phyloP scores from a whole-genome alignment of 1,140 invertebrate species.

The Euwallacea similis region DNA sequence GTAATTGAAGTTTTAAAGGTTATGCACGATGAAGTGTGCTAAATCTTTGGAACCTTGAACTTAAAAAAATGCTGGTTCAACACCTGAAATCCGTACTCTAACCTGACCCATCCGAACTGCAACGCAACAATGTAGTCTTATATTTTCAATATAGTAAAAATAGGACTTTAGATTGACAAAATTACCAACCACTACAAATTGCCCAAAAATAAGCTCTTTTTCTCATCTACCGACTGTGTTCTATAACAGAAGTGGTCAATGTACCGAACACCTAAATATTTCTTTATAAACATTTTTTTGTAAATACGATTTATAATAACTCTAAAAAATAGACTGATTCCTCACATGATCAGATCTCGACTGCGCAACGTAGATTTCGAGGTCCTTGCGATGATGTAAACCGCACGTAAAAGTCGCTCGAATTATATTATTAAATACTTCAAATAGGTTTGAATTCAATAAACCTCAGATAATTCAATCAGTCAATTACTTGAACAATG shows the following conservation, averaged over 20 bases:
- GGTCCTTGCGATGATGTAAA: too few species aligned
- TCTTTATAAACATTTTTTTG: neutral
- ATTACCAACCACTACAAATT: conserved; percentile 9
- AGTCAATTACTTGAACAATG: too few species aligned
- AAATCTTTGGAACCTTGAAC: too few species aligned
- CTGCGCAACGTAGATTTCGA: too few species aligned
- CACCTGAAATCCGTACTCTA: conserved; percentile 1
- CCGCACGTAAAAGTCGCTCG: neutral
- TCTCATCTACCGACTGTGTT: neutral
- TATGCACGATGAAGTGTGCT: too few species aligned
- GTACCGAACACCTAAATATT: neutral
- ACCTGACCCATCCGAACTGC: neutral
- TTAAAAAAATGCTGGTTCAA: too few species aligned
- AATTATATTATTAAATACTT: neutral
- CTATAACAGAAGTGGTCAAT: conserved; percentile 13
- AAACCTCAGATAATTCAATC: too few species aligned
- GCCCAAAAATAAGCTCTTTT: neutral
- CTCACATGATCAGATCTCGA: too few species aligned
- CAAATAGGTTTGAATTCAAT: too few species aligned
- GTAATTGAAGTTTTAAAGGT: too few species aligned
- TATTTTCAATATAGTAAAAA: conserved; percentile 4
- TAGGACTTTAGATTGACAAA: conserved; percentile 8
- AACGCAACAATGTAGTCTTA: conserved; percentile 8
- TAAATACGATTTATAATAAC: too few species aligned
- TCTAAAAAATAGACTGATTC: too few species aligned